These are phyloP conservation scores for Pseudomugil tenellus DNA, from an alignment of 2,797 vertebrate genomes.

Conservation along the genomic window DNA sequence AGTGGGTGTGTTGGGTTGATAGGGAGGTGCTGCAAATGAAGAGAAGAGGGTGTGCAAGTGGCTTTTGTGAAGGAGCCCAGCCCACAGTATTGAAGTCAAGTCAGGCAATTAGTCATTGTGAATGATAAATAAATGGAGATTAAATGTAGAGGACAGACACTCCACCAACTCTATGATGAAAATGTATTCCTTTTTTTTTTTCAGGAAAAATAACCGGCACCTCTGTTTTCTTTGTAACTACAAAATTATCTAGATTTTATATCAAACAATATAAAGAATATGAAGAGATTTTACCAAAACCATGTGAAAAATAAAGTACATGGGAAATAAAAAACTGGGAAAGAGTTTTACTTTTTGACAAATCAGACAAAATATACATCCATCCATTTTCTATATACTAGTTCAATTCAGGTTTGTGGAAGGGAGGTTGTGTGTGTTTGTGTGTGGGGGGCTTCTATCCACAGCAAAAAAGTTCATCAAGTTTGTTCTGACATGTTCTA, in stretches of 20 bases:
- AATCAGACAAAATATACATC: too few relatives aligned
- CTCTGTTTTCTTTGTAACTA: neutral
- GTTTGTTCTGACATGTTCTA: too few relatives aligned
- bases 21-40: constrained; percentile 65
- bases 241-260: neutral
- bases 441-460: too few relatives aligned
- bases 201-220: constrained; percentile 8
- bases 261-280: neutral
- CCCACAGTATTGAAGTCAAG: constrained; percentile 74
- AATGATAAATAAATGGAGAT: constrained; percentile 74
- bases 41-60: constrained; percentile 63
- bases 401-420: too few relatives aligned
- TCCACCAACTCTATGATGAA: constrained; percentile 20
- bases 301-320: too few relatives aligned
- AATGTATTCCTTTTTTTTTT: constrained; percentile 19
- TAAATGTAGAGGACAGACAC: constrained; percentile 51
- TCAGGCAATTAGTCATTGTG: constrained; percentile 77
- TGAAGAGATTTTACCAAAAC: neutral
- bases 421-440: too few relatives aligned
- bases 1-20: constrained; percentile 88
- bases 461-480: too few relatives aligned
- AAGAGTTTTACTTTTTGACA: too few relatives aligned
- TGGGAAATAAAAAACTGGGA: too few relatives aligned
- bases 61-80: constrained; percentile 58
- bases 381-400: too few relatives aligned